phyloP scores from a whole-genome alignment of 2,113 vertebrate genomes.

The Ictalurus punctatus region DNA sequence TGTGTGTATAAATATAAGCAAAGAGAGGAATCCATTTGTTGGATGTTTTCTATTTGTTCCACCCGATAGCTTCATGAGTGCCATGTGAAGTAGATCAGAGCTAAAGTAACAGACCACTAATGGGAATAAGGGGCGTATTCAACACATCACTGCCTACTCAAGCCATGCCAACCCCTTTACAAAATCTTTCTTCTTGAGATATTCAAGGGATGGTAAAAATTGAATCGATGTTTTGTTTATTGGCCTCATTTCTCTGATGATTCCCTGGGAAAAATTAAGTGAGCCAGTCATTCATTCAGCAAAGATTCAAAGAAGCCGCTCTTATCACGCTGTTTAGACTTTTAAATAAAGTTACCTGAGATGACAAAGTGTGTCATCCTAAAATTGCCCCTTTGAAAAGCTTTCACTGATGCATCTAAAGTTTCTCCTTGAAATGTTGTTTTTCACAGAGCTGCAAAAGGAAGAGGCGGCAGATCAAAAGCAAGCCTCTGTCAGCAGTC shows the following conservation, averaged over 20 bases:
- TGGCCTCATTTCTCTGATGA: slow-evolving; percentile 7
- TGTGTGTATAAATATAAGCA: too few relatives aligned
- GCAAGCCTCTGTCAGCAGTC: slow-evolving; percentile 39
- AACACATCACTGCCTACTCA: neutral
- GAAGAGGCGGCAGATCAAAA: slow-evolving; percentile 25
- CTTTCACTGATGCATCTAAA: slow-evolving; percentile 3
- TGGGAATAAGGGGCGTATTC: neutral
- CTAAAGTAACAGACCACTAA: neutral
- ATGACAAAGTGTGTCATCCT: slow-evolving; percentile 21
- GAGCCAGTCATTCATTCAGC: slow-evolving; percentile 28
- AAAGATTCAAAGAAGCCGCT: neutral
- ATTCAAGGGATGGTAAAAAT: neutral
- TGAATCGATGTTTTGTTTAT: slow-evolving; percentile 24
- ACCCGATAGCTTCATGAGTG: neutral
- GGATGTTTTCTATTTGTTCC: neutral
- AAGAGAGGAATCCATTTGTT: neutral
- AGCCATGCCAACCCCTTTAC: neutral
- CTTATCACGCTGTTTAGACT: slow-evolving; percentile 20
- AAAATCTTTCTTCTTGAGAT: neutral
- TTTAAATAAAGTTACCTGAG: slow-evolving; percentile 38
- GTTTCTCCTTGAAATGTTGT: slow-evolving; percentile 41
- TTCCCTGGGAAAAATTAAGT: neutral
- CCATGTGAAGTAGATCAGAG: neutral
- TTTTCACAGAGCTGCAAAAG: slow-evolving; percentile 28
- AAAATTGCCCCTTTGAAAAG: slow-evolving; percentile 25